These are phyloP conservation scores for Montipora cactus DNA, from an alignment of 64 coral and sea anemone species.

Conservation along the genomic window DNA sequence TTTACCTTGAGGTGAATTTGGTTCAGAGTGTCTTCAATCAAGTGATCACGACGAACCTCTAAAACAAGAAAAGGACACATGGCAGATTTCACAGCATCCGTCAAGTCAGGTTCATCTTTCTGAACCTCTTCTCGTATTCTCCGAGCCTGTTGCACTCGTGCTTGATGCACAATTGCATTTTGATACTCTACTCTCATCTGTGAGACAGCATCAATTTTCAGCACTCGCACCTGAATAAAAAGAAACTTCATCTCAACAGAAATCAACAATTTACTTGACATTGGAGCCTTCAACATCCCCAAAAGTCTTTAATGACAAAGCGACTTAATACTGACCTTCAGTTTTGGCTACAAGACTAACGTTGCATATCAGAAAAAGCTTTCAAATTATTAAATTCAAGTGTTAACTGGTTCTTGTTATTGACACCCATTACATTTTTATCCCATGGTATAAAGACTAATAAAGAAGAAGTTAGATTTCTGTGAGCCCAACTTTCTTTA, in stretches of 20 bases:
- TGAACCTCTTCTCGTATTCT: slow-evolving; percentile 86
- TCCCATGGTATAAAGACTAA: too few species aligned
- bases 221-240: slow-evolving; percentile 78
- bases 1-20: slow-evolving; percentile 89
- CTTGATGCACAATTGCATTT: slow-evolving; percentile 98
- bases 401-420: too few species aligned
- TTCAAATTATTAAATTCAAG: too few species aligned
- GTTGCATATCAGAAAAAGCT: too few species aligned
- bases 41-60: slow-evolving; percentile 85
- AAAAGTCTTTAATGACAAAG: too few species aligned
- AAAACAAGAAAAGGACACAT: slow-evolving; percentile 97
- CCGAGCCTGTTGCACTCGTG: slow-evolving; percentile 94
- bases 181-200: slow-evolving; percentile 96
- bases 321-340: too few species aligned
- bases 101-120: slow-evolving; percentile 57
- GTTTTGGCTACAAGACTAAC: too few species aligned
- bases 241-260: background rate
- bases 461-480: too few species aligned
- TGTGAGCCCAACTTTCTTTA: too few species aligned
- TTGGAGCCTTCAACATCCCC: too few species aligned
- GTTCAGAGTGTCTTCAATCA: slow-evolving; percentile 88
- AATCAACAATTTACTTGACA: too few species aligned
- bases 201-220: slow-evolving; percentile 97
- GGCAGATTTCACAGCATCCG: slow-evolving; percentile 88
- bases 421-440: too few species aligned